phyloP scores from a whole-genome alignment of 2,113 vertebrate genomes.

The Pao palembangensis region DNA sequence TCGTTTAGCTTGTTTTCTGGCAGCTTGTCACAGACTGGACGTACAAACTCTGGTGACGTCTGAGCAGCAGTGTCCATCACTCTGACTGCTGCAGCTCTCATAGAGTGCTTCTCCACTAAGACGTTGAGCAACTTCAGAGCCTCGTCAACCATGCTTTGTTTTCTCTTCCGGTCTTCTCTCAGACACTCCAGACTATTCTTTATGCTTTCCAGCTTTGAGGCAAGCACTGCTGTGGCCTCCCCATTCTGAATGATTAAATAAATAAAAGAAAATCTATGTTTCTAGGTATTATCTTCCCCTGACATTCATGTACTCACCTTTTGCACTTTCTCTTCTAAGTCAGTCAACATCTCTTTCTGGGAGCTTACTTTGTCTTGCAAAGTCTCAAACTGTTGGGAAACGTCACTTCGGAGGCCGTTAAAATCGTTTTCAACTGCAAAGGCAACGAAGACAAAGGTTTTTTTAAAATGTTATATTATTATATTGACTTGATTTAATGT shows the following conservation, averaged over 20 bases:
- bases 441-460: conserved; percentile 2
- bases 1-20: conserved; percentile 24
- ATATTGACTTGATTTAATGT: not conserved
- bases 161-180: conserved; percentile 59
- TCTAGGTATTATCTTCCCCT: not conserved
- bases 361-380: conserved; percentile 55
- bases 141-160: conserved; percentile 59
- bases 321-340: conserved; percentile 52
- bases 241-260: conserved; percentile 43
- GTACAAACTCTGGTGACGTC: conserved; percentile 34
- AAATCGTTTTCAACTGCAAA: conserved; percentile 64
- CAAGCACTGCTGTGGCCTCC: conserved; percentile 48
- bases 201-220: conserved; percentile 53
- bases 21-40: conserved; percentile 10
- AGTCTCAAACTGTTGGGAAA: conserved; percentile 59
- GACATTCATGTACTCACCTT: conserved; percentile 57
- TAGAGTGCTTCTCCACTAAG: conserved; percentile 44
- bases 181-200: conserved; percentile 56
- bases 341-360: conserved; percentile 52
- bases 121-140: conserved; percentile 58
- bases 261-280: not conserved
- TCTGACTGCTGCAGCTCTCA: conserved; percentile 16
- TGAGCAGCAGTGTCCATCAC: conserved; percentile 64
- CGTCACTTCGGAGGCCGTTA: conserved; percentile 48
- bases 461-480: not conserved